Evolutionary conservation across 2,888 invertebrate species (phyloP), one percentile per base, ranked within the genome.

Genomic region (Saturnia japonica): DNA sequence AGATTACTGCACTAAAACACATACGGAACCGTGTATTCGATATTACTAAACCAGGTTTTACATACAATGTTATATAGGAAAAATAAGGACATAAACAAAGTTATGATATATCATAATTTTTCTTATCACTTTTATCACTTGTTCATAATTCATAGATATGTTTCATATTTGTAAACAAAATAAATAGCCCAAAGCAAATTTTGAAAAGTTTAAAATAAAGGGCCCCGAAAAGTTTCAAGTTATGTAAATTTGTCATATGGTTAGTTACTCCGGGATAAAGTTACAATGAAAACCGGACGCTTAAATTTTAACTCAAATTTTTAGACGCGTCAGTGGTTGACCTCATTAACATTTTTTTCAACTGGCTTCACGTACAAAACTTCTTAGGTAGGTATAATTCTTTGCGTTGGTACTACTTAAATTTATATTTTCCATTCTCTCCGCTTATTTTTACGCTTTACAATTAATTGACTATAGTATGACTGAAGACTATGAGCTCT

Each of bases 191-290:
- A 4, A n/a, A n/a, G 40, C 64, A 40, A 64, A 40, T 34, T 64
- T 64, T 25, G 57, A 2, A 60, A 40, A 62, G 62, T 34, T 62
- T 34, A 62, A 28, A 60, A 34, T 14, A 62, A 34, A 40, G 40
- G 40, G 7, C 40, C 40, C 1, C n/a, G 0, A 64, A 64, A 64
- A 64, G 64, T 64, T 40, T 40, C 64, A 40, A 64, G 64, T 34
- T 64, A 40, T 64, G 64, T 64, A 64, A 64, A 64, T 64, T 60
- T 34, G 40, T 64, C 19, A n/a, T 64, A 8, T 40, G 64, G 64
- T 34, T 40, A 11, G 64, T n/a, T n/a, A n/a, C 64, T 40, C 57
- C 57, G n/a, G 19, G n/a, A 34, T 12, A 34, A 64, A 64, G 64
- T n/a, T 64, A n/a, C 64, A 2, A 9, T n/a, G 34, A n/a, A 64